phyloP scores from a whole-genome alignment of 2,888 invertebrate genomes.

The Eristalinus sepulchralis region DNA sequence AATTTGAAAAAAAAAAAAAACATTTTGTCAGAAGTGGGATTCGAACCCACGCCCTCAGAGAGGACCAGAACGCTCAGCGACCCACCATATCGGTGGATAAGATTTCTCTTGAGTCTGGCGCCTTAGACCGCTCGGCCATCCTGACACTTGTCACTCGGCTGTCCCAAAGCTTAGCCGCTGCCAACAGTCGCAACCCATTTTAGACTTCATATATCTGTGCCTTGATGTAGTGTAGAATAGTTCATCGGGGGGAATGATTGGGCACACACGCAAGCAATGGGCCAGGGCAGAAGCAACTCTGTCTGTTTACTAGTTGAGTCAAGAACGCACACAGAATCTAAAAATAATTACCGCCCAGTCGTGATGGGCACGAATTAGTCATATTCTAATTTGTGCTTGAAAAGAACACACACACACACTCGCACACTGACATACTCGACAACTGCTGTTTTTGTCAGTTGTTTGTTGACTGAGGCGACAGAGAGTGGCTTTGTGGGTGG shows the following conservation, averaged over 20 bases:
- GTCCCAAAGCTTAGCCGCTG: not conserved
- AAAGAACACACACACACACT: not conserved
- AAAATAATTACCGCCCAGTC: conserved; percentile 56
- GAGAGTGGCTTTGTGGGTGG: not conserved
- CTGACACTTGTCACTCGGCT: conserved; percentile 65
- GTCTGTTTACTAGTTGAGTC: conserved; percentile 2
- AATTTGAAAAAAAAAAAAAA: conserved; percentile 26
- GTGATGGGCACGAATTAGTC: conserved; percentile 55
- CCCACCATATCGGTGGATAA: conserved; percentile 55
- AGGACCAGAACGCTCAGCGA: conserved; percentile 67
- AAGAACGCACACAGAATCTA: conserved; percentile 29
- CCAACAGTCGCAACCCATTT: not conserved
- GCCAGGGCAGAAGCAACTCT: not conserved
- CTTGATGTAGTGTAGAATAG: not conserved
- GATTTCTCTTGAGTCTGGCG: conserved; percentile 76
- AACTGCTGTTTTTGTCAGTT: conserved; percentile 21
- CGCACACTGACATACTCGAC: too few relatives aligned
- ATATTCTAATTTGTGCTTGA: conserved; percentile 49
- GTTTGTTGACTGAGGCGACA: not conserved
- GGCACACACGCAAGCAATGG: not conserved
- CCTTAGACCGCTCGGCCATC: conserved; percentile 76
- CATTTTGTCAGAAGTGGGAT: conserved; percentile 68
- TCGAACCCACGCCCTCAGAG: conserved; percentile 71
- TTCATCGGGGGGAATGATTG: not conserved
- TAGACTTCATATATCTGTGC: not conserved